These are phyloP conservation scores for Mechanitis mazaeus DNA, from an alignment of 2,888 invertebrate species.

Conservation along the genomic window DNA sequence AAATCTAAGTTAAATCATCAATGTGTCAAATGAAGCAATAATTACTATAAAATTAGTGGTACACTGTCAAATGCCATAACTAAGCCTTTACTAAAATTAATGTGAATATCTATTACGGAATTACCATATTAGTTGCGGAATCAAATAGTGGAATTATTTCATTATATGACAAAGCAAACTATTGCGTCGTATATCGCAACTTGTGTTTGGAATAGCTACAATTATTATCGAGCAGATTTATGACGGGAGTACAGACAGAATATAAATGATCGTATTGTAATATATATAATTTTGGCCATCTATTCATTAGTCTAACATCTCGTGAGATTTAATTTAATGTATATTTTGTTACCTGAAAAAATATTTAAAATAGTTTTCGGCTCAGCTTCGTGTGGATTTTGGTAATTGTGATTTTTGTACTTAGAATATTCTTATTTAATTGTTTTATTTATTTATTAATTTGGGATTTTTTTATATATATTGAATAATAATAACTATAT, in stretches of 20 bases:
- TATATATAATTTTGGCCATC: conserved; percentile 29
- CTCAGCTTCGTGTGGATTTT: too few species aligned
- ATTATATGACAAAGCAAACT: conserved; percentile 11
- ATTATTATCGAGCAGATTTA: conserved; percentile 73
- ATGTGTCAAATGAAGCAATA: too few species aligned
- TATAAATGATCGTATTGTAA: conserved; percentile 57
- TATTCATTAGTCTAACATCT: conserved; percentile 9
- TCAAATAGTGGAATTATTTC: conserved; percentile 13
- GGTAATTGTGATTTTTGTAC: too few species aligned
- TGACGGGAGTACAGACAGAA: conserved; percentile 61
- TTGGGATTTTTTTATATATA: too few species aligned
- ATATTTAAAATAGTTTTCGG: too few species aligned
- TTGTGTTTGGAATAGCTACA: conserved; percentile 65
- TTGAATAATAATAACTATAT: too few species aligned
- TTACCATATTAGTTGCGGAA: conserved; percentile 9
- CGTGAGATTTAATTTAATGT: too few species aligned
- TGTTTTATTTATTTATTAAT: too few species aligned
- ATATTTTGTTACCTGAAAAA: too few species aligned
- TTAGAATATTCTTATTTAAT: too few species aligned
- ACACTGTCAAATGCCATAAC: neutral
- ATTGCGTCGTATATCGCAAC: conserved; percentile 28
- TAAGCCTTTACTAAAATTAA: conserved; percentile 3
- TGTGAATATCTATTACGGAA: conserved; percentile 12
- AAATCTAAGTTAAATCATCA: too few species aligned
- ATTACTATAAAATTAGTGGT: too few species aligned